Evolutionary conservation across 2,888 invertebrate genomes (phyloP).

Genomic region (Hipparchia semele): DNA sequence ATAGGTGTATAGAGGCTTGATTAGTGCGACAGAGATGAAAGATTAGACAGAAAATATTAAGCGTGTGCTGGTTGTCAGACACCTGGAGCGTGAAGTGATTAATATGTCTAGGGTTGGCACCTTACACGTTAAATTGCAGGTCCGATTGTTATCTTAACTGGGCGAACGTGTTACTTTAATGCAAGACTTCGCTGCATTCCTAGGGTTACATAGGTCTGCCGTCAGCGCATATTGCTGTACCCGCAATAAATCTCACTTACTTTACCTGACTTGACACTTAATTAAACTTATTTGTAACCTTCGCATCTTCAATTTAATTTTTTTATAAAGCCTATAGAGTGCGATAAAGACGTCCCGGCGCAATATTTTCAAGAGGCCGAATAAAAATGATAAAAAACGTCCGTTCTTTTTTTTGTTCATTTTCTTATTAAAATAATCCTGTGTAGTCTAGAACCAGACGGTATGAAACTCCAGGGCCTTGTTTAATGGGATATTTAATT

Average conservation of each 20-base stretch:
- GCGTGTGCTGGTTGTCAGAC: slow-evolving; percentile 39
- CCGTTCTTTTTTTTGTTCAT: no score
- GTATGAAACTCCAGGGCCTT: no score
- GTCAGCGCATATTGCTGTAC: neutral
- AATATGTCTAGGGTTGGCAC: slow-evolving; percentile 40
- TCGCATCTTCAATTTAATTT: no score
- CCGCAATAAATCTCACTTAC: neutral
- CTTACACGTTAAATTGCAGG: slow-evolving; percentile 18
- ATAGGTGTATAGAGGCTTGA: slow-evolving; percentile 15
- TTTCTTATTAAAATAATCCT: no score
- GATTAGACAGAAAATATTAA: slow-evolving; percentile 31
- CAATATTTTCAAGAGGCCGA: no score
- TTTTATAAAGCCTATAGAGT: no score
- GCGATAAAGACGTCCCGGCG: no score
- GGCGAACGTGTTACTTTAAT: slow-evolving; percentile 7
- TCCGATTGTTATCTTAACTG: slow-evolving; percentile 17
- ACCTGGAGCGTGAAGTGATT: slow-evolving; percentile 44
- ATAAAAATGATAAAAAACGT: no score
- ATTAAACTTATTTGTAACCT: neutral
- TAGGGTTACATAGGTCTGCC: slow-evolving; percentile 1
- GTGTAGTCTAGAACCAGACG: no score
- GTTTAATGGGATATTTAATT: no score
- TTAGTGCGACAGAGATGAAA: slow-evolving; percentile 34
- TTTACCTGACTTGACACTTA: neutral
- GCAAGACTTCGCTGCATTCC: slow-evolving; percentile 12